Evolutionary conservation across 2,888 invertebrate species (phyloP), one percentile per base, ranked within the genome.

Genomic region (Notocelia uddmanniana): DNA sequence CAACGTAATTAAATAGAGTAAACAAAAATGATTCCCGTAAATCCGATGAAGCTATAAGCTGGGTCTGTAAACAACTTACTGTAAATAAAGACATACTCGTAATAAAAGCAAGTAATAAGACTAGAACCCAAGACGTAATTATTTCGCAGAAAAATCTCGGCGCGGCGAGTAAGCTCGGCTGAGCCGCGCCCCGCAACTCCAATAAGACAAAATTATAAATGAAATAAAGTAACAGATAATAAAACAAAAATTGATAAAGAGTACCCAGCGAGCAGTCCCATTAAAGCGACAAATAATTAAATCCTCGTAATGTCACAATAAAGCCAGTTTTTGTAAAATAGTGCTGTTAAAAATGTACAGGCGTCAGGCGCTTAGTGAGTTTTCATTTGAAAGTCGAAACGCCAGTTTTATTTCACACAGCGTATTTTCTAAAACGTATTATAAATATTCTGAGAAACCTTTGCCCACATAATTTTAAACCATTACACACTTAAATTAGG

Each of bases 21-120:
- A 2, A 62, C 48, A 23, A 18, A 45, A 13, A 48, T 13, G 45
- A 31, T 19, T 15, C 15, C 19, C 15, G 10, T 34, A 52, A 45
- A 50, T 48, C 34, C 34, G n/a, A 19, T 21, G 26, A 37, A 59
- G 37, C 26, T 13, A 52, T 60, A 41, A 68, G 37, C 13, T 15
- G 34, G 50, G 34, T 55, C 60, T 18, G 19, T 48, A 50, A 69
- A 64, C 50, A 58, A 58, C 23, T 64, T 52, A 50, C 48, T 15
- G 37, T 41, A 64, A 70, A 58, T 64, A 64, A 64, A 58, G 37
- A 58, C 26, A 57, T n/a, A n/a, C n/a, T n/a, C n/a, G n/a, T 64
- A 57, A 64, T 41, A 64, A 70, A 58, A 54, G 21, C 50, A 58
- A 64, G 41, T 64, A 70, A 70, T 58, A 64, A 64, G 64, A 64